Percentiles rank a stretch among this genome's conserved stretches.
Evolutionary conservation across 2,113 vertebrate species (phyloP).

Genomic region (Lycaon pictus): DNA sequence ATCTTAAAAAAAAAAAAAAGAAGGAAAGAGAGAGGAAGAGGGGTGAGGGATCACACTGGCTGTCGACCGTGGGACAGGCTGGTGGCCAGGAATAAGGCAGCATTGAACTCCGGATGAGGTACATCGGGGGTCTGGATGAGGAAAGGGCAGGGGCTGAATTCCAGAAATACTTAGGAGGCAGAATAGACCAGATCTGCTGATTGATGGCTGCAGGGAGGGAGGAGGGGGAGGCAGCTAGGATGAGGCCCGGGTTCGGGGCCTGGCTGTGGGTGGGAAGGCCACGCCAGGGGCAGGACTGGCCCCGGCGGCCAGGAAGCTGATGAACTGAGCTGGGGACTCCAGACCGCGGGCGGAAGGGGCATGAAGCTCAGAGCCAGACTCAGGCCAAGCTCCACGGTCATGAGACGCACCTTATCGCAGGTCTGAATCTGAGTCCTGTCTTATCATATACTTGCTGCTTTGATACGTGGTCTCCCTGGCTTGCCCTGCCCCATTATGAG

Average conservation of each 20-base stretch:
- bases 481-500: background rate
- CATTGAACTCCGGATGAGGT: background rate
- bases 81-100: background rate
- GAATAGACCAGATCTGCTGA: constrained; percentile 20
- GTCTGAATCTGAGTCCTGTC: background rate
- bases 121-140: background rate
- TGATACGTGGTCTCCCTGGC: background rate
- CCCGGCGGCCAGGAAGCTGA: background rate
- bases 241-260: background rate
- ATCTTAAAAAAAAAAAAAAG: background rate
- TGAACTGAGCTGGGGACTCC: background rate
- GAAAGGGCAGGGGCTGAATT: constrained; percentile 59
- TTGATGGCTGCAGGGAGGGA: background rate
- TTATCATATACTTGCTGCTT: background rate
- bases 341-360: background rate
- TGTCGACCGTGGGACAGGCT: background rate
- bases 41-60: rapidly evolving
- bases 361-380: background rate
- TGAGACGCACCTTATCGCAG: background rate
- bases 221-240: background rate
- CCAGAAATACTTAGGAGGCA: constrained; percentile 69
- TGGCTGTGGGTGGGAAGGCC: background rate
- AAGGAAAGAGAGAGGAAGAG: background rate
- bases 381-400: background rate
- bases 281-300: background rate